phyloP scores from a whole-genome alignment of 2,113 vertebrate genomes.

The Heloderma charlesbogerti region DNA sequence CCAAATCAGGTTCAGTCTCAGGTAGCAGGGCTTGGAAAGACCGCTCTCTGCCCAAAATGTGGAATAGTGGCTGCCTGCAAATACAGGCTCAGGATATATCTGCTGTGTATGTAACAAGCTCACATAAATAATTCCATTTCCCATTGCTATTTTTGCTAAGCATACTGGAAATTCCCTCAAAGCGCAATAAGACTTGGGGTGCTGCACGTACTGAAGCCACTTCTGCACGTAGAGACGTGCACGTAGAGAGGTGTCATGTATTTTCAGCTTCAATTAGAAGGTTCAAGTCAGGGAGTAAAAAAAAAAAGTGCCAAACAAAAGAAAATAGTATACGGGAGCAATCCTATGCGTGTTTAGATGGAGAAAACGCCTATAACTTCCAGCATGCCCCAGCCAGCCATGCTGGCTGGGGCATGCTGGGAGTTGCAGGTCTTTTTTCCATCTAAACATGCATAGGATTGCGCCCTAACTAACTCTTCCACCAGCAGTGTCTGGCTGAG shows the following conservation, averaged over 20 bases:
- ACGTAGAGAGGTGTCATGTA: not conserved
- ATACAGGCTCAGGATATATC: not conserved
- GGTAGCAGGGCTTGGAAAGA: not conserved
- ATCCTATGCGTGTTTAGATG: no score
- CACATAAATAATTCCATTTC: not conserved
- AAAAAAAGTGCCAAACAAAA: conserved; percentile 35
- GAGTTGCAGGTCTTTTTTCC: no score
- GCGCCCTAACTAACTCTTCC: conserved; percentile 34
- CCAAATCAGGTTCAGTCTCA: not conserved
- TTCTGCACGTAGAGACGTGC: not conserved
- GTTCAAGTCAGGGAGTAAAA: not conserved
- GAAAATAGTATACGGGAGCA: conserved; percentile 41
- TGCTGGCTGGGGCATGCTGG: no score
- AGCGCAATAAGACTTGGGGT: not conserved
- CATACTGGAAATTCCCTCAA: not conserved
- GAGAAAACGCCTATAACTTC: no score
- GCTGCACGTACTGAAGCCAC: not conserved
- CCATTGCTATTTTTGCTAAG: not conserved
- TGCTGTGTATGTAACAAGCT: not conserved
- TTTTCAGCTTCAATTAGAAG: not conserved
- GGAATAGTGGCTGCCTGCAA: not conserved
- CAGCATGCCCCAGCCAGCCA: no score
- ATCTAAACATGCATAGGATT: no score
- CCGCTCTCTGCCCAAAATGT: not conserved
- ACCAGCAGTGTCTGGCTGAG: conserved; percentile 25